A percentile compares a stretch with the other conserved stretches of the same genome.
phyloP scores from a whole-genome alignment of 1,140 invertebrate genomes.

The Bombyx mandarina region DNA sequence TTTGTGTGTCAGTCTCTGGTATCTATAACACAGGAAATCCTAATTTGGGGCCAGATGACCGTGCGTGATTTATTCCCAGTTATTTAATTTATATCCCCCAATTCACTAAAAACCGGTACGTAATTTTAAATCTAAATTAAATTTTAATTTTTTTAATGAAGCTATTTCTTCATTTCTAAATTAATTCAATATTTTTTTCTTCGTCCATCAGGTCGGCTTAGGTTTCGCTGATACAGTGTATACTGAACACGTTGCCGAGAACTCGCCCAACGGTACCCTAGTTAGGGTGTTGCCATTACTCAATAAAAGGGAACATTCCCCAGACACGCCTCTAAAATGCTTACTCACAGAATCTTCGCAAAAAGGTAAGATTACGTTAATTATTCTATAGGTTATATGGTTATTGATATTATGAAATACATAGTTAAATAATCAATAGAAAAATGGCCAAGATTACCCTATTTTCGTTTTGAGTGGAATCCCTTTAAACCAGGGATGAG shows the following conservation, averaged over 20 bases:
- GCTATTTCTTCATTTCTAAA: too few species aligned
- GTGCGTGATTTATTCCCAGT: too few species aligned
- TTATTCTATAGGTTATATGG: not conserved
- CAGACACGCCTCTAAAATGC: constrained; percentile 81
- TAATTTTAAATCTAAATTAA: constrained; percentile 5
- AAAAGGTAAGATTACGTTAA: constrained; percentile 31
- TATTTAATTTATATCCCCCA: too few species aligned
- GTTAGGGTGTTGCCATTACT: constrained; percentile 82
- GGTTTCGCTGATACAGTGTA: constrained; percentile 88
- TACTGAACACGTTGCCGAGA: constrained; percentile 85
- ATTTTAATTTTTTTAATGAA: not conserved
- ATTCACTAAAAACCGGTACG: too few species aligned
- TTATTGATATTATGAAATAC: too few species aligned
- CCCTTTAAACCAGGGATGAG: too few species aligned
- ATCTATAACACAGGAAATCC: too few species aligned
- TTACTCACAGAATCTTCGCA: constrained; percentile 45
- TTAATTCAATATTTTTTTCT: constrained; percentile 3
- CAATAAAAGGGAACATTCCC: constrained; percentile 77
- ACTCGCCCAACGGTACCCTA: constrained; percentile 77
- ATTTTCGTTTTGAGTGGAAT: too few species aligned
- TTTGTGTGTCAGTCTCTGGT: too few species aligned
- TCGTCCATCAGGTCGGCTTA: constrained; percentile 74
- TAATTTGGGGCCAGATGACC: too few species aligned
- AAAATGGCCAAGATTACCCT: too few species aligned
- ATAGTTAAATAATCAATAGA: too few species aligned